Conservation (phyloP, 2,888 invertebrate genomes). For the Tipula lateralis region DNA sequence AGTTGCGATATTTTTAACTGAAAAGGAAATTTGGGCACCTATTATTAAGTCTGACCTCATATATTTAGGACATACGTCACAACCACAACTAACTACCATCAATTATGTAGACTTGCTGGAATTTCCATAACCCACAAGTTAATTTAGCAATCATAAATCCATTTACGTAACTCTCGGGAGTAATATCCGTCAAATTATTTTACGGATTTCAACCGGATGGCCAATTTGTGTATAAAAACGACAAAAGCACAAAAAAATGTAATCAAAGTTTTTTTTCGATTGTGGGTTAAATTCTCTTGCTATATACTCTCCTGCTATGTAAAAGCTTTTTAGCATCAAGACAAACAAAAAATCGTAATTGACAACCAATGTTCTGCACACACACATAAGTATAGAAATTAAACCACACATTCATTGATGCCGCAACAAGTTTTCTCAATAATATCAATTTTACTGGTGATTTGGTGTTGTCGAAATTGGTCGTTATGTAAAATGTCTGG, state of each 20-base stretch:
- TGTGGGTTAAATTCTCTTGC: background rate
- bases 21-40: too few relatives aligned
- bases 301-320: background rate
- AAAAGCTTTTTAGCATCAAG: background rate
- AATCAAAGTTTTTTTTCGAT: background rate
- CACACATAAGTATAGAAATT: too few relatives aligned
- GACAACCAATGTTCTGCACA: background rate
- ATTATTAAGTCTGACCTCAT: too few relatives aligned
- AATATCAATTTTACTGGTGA: background rate
- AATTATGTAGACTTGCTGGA: too few relatives aligned
- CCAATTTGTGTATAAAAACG: background rate
- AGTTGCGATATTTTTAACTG: too few relatives aligned
- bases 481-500: background rate
- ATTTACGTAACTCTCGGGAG: background rate
- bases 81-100: too few relatives aligned
- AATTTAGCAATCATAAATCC: background rate
- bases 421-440: background rate
- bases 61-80: too few relatives aligned
- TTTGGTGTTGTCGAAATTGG: background rate
- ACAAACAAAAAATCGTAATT: background rate
- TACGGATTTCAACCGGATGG: background rate
- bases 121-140: background rate
- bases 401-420: background rate
- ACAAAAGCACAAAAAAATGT: background rate
- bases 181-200: background rate